These are phyloP conservation scores for Babyrousa celebensis DNA, from an alignment of 2,797 vertebrate species.

Conservation along the genomic window DNA sequence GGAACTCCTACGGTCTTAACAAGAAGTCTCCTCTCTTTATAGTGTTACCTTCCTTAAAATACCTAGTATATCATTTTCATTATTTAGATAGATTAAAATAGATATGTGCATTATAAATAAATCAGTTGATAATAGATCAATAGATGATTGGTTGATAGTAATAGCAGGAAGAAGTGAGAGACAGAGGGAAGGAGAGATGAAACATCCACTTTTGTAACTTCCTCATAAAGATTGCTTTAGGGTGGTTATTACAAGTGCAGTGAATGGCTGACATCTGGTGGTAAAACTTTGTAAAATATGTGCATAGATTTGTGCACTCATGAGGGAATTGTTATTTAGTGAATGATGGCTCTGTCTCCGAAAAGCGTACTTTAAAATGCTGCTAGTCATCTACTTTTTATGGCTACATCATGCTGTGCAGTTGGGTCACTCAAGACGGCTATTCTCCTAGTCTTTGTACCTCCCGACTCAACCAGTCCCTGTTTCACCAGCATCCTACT, in stretches of 20 bases:
- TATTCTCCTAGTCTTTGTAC: neutral
- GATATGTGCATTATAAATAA: conserved; percentile 13
- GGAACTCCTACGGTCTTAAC: no score
- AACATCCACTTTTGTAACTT: neutral
- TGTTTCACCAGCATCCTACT: neutral
- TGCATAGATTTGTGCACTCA: neutral
- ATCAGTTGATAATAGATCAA: neutral
- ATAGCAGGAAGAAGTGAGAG: neutral
- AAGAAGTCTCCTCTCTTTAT: neutral
- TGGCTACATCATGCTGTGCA: neutral
- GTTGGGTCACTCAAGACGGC: neutral
- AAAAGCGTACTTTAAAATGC: neutral
- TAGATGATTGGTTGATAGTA: neutral
- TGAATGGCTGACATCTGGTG: conserved; percentile 85
- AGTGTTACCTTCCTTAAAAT: conserved; percentile 15
- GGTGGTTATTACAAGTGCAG: neutral
- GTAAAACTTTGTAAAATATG: conserved; percentile 63
- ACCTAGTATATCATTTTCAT: neutral
- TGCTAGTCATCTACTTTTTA: neutral
- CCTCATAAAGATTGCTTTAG: neutral
- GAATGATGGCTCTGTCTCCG: neutral
- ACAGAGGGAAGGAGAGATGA: neutral
- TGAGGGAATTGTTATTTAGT: neutral
- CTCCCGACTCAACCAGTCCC: neutral
- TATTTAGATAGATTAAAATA: conserved; percentile 23